A percentile compares a stretch with the other conserved stretches of the same genome.
Conservation (phyloP, 1,140 invertebrate genomes). For the Drosophila nikananu region DNA sequence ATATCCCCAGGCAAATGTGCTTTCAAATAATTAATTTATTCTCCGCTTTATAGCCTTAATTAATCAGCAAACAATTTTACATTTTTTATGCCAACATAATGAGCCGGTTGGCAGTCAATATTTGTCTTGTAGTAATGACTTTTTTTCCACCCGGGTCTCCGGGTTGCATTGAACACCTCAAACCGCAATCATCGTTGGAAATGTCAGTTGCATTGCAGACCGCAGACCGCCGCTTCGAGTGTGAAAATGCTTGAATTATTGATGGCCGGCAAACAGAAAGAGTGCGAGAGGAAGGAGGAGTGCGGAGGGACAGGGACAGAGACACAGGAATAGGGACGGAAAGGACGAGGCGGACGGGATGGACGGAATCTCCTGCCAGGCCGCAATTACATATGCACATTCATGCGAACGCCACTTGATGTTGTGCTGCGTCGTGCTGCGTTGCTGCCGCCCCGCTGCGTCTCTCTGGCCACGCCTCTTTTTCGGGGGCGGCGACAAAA, state of each 20-base stretch:
- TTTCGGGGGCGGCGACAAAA: constrained; percentile 35
- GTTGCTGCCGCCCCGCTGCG: background rate
- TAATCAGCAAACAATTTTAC: constrained; percentile 25
- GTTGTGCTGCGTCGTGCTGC: constrained; percentile 29
- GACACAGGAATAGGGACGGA: background rate
- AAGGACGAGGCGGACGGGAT: background rate
- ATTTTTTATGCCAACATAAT: constrained; percentile 19
- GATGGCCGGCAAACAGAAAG: constrained; percentile 59
- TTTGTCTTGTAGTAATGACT: constrained; percentile 45
- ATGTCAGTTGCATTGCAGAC: constrained; percentile 43
- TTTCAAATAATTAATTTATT: constrained; percentile 2
- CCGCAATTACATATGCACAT: constrained; percentile 82
- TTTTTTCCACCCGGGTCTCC: constrained; percentile 14
- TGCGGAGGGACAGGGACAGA: background rate
- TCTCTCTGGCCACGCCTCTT: constrained; percentile 18
- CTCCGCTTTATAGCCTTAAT: constrained; percentile 13
- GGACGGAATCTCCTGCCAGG: constrained; percentile 24
- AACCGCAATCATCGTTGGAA: constrained; percentile 43
- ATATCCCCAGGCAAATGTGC: background rate
- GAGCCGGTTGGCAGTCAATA: constrained; percentile 33
- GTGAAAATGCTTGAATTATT: constrained; percentile 82
- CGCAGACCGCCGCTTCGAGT: constrained; percentile 70
- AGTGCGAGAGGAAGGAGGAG: background rate
- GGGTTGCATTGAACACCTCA: constrained; percentile 22
- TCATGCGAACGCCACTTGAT: constrained; percentile 76